Base-by-base conservation (phyloP, 2,797 vertebrate species). In the Acanthurus leucopareius region DNA sequence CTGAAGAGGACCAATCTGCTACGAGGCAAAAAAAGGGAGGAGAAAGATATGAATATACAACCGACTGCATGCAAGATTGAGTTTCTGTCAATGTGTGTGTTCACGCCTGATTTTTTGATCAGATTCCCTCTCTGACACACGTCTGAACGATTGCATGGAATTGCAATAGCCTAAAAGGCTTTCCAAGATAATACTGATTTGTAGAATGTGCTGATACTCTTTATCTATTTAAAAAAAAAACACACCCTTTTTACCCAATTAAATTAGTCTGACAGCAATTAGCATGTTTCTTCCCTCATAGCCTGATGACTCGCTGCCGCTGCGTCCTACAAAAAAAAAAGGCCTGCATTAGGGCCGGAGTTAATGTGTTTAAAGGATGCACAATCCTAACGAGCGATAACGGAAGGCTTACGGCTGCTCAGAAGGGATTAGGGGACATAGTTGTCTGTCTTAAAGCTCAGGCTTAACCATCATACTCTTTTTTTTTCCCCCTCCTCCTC, bases 301-400 rank as follows among this genome's bases (percentile, higher is more conserved):
- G 88, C 83, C 52, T 71, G 75, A 85, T 67, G 74, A 75, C 82
- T 83, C 79, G 56, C 85, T 89, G 85, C 80, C 79, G 82, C 86
- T 44, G 78, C 82, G 84, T 86, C 89, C 88, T 71, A 84, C 75
- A 89, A 35, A 35, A 35, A 25, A 25, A 94, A 89, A 83, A 80
- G 89, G 83, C 80, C 79, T 71, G 76, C 85, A 80, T 90, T 89
- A 91, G 85, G 90, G 89, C 88, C 88, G 72, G 62, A 91, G 85
- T 94, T 96, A 95, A 96, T 94, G 94, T 95, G 87, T 95, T 95
- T 95, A 95, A 94, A 89, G 93, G 90, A 94, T 91, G 92, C 91
- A 90, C 92, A 94, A 95, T 95, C 94, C 94, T 93, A 95, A 94
- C 69, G 88, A 93, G 93, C 28, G 94, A 95, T 94, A 96, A 95